Percentiles rank a stretch among this genome's conserved stretches.
These are phyloP conservation scores for Merluccius polli DNA, from an alignment of 2,797 vertebrate species.

Conservation along the genomic window DNA sequence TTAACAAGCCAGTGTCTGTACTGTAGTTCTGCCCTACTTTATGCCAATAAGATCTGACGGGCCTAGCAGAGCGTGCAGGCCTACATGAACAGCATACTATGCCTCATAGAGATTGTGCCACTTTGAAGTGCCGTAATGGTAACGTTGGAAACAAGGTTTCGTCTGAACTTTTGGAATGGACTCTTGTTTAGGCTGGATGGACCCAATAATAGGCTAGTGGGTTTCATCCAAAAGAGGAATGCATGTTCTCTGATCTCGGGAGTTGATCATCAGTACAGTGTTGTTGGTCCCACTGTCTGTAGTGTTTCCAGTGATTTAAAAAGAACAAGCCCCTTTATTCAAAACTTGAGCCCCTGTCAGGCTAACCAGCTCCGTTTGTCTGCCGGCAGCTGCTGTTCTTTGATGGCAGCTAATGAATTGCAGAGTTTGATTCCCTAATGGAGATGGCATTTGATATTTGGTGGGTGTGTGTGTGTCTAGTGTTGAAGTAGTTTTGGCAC, in stretches of 20 bases:
- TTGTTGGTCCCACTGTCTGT: slow-evolving; percentile 29
- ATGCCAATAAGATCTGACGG: slow-evolving; percentile 42
- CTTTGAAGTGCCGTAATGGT: slow-evolving; percentile 57
- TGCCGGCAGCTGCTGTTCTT: slow-evolving; percentile 46
- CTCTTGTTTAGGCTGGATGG: slow-evolving; percentile 22
- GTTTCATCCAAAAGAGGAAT: slow-evolving; percentile 38
- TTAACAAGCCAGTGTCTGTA: slow-evolving; percentile 47
- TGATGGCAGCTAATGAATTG: slow-evolving; percentile 60
- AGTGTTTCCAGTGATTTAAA: slow-evolving; percentile 30
- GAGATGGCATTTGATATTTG: slow-evolving; percentile 13
- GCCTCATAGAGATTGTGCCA: slow-evolving; percentile 35
- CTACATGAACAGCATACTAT: slow-evolving; percentile 22
- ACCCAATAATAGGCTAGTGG: slow-evolving; percentile 28
- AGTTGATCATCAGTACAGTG: slow-evolving; percentile 32
- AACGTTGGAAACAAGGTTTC: slow-evolving; percentile 26
- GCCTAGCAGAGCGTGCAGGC: slow-evolving; percentile 29
- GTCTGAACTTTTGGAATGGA: slow-evolving; percentile 22
- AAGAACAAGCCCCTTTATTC: slow-evolving; percentile 39
- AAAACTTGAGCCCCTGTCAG: slow-evolving; percentile 15
- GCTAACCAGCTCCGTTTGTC: slow-evolving; percentile 41
- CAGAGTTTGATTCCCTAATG: slow-evolving; percentile 48
- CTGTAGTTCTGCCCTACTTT: slow-evolving; percentile 47
- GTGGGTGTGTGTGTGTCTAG: background rate
- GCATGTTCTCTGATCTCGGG: slow-evolving; percentile 28
- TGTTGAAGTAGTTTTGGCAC: background rate